Base-by-base conservation (phyloP, 2,113 vertebrate species). In the Nannobrachium achirus region DNA sequence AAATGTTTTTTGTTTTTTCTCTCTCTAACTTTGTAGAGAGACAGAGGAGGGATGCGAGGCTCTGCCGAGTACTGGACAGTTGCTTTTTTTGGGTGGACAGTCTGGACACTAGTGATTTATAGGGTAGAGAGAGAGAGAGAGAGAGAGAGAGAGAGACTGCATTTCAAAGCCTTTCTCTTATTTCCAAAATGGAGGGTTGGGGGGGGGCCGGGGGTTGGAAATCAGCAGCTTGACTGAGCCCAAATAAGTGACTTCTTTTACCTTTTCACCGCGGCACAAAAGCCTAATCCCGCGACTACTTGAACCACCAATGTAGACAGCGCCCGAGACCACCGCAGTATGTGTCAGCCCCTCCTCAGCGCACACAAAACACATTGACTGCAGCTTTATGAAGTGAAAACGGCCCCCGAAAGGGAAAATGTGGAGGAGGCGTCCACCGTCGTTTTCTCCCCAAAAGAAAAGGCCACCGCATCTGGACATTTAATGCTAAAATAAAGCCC, bases 191-290 rank as follows among this genome's bases (percentile, higher is more conserved):
- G 84, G 70, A n/a, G n/a, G n/a, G n/a, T n/a, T n/a, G 76, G 93
- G 51, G 7, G 89, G 65, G 87, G 86, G 94, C 92, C 40, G 7
- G 89, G 59, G 87, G 86, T 94, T 94, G 83, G 88, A 94, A 95
- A 94, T 94, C 95, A 95, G 88, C 94, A 96, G 96, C 96, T 97
- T 95, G 91, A 95, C 94, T 95, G 95, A 96, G 93, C 94, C 94
- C 94, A 96, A 96, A 97, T 96, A 96, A 97, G 94, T 98, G 96
- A 98, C 97, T 98, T 98, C 95, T 96, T 95, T 95, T 94, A 95
- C 92, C 94, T 95, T 96, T 97, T 97, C 96, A 95, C 76, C 56
- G 66, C 82, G n/a, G 82, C 93, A 98, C 96, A 99, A 99, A 96
- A 92, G 89, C 90, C 92, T 97, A 96, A 96, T 98, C 96, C 95